Evolutionary conservation across 2,113 vertebrate species (phyloP).

Genomic region (Poeciliopsis turrubarensis): DNA sequence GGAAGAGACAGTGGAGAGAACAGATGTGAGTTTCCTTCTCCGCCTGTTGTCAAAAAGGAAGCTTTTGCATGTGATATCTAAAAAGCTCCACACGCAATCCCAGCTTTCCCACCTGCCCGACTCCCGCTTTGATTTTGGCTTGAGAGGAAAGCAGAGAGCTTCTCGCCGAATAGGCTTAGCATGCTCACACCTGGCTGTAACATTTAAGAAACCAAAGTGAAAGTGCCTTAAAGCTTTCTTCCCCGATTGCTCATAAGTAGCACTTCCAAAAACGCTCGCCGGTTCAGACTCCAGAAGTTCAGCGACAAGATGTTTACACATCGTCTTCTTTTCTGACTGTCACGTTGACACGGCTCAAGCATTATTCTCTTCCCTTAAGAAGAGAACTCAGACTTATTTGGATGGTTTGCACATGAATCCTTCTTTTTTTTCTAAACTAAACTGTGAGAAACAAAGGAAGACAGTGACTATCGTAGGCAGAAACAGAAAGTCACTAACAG

Average conservation of each 20-base stretch:
- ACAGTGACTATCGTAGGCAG: slow-evolving; percentile 45
- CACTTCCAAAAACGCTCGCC: slow-evolving; percentile 2
- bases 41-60: slow-evolving; percentile 48
- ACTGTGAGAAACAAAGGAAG: slow-evolving; percentile 40
- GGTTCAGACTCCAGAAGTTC: slow-evolving; percentile 10
- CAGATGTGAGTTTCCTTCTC: slow-evolving; percentile 2
- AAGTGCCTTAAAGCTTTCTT: slow-evolving; percentile 14
- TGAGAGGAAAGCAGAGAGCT: slow-evolving; percentile 46
- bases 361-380: slow-evolving; percentile 4
- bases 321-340: background rate
- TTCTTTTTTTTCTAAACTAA: slow-evolving; percentile 19
- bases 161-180: slow-evolving; percentile 40
- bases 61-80: slow-evolving; percentile 52
- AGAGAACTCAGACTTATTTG: background rate
- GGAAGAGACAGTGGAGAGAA: background rate
- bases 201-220: slow-evolving; percentile 24
- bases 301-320: slow-evolving; percentile 29
- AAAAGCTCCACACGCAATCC: slow-evolving; percentile 57
- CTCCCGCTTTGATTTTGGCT: slow-evolving; percentile 61
- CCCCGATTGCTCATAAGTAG: slow-evolving; percentile 13
- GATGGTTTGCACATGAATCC: slow-evolving; percentile 28
- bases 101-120: slow-evolving; percentile 45
- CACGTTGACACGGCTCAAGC: background rate
- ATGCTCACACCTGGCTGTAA: slow-evolving; percentile 23
- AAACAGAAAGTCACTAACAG: slow-evolving; percentile 41